Conservation (phyloP, 2,113 vertebrate species). For the Herpailurus yagouaroundi region DNA sequence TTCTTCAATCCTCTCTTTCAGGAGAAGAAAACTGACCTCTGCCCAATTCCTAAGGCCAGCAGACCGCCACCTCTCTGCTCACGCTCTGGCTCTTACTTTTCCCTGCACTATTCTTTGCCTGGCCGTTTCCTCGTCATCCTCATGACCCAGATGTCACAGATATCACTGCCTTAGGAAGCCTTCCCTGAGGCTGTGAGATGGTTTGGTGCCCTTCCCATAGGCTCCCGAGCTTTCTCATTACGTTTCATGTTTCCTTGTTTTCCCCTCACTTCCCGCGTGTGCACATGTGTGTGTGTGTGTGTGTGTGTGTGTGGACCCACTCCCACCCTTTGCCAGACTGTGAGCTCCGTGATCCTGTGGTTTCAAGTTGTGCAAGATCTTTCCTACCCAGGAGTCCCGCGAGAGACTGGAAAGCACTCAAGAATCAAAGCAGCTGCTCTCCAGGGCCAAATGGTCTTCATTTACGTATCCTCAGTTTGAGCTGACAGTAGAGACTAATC, state of each 20-base stretch:
- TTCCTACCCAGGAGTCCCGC: not conserved
- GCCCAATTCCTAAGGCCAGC: not conserved
- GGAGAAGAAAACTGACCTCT: not conserved
- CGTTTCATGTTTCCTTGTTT: not conserved
- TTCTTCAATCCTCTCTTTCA: not conserved
- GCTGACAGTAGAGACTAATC: not conserved
- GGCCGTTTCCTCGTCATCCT: not conserved
- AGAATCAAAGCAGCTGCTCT: not conserved
- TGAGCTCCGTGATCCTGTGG: not conserved
- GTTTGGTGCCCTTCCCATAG: not conserved
- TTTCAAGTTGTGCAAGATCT: not conserved
- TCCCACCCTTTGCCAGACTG: not conserved
- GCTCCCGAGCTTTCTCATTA: not conserved
- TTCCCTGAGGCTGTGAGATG: not conserved
- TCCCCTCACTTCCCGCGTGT: not conserved
- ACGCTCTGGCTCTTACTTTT: not conserved
- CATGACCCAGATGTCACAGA: not conserved
- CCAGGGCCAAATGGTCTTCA: not conserved
- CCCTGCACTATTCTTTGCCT: not conserved
- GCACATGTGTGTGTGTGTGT: not conserved
- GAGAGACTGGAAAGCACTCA: not conserved
- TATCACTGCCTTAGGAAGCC: not conserved
- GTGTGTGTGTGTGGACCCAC: not conserved
- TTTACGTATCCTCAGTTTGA: not conserved
- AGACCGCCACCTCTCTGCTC: not conserved